Evolutionary conservation across 2,113 vertebrate species (phyloP).

Genomic region (Pyrgilauda ruficollis): DNA sequence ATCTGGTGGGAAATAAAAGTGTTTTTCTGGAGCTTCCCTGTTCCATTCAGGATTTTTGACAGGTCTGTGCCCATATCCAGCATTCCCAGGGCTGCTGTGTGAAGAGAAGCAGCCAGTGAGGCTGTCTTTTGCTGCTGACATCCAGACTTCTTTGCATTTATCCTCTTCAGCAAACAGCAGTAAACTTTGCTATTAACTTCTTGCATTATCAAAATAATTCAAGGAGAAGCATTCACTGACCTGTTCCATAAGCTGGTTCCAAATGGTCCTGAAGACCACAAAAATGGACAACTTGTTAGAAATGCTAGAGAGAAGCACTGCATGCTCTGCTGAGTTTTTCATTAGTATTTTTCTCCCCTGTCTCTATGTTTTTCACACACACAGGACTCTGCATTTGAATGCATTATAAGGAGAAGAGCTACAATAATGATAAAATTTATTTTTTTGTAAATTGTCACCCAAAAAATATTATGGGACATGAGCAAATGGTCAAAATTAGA

Average conservation of each 20-base stretch:
- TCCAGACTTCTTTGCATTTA: background rate
- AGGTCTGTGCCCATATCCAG: background rate
- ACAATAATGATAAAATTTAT: background rate
- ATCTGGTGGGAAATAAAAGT: background rate
- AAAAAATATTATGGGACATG: background rate
- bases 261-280: background rate
- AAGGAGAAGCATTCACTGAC: background rate
- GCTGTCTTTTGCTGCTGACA: background rate
- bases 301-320: background rate
- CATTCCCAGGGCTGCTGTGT: background rate
- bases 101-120: background rate
- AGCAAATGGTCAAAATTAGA: background rate
- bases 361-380: background rate
- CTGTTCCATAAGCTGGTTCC: background rate
- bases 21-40: background rate
- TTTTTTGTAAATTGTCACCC: background rate
- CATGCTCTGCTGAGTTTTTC: conserved; percentile 6
- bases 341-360: background rate
- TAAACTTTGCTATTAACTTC: background rate
- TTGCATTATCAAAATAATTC: background rate
- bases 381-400: background rate
- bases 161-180: background rate
- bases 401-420: background rate
- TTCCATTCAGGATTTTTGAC: background rate
- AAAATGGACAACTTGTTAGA: background rate